Percentiles rank a stretch among this genome's conserved stretches.
phyloP scores from a whole-genome alignment of 2,888 invertebrate genomes.

The Tipula confusa region DNA sequence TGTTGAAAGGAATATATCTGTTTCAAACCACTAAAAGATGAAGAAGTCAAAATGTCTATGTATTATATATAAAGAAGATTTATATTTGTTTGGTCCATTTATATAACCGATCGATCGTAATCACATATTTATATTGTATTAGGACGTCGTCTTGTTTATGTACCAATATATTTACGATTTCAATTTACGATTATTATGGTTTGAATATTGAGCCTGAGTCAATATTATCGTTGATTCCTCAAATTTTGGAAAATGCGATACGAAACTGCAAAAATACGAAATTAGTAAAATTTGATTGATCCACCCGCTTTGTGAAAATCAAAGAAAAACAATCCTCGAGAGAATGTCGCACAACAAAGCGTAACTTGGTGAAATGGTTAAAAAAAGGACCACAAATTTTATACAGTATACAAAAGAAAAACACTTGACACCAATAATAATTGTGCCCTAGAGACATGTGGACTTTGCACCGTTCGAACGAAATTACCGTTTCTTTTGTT shows the following conservation, averaged over 20 bases:
- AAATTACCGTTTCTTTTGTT: not conserved
- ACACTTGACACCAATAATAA: slow-evolving; percentile 12
- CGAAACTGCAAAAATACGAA: not conserved
- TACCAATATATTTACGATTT: too few species aligned
- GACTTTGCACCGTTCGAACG: not conserved
- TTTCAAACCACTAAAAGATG: slow-evolving; percentile 15
- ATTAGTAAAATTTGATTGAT: not conserved
- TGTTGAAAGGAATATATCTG: not conserved
- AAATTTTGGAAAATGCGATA: not conserved
- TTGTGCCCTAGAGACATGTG: not conserved
- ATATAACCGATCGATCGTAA: not conserved
- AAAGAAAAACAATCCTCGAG: not conserved
- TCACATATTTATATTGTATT: not conserved
- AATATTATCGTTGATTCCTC: not conserved
- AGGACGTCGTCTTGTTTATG: not conserved
- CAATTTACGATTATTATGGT: too few species aligned
- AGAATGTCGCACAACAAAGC: not conserved
- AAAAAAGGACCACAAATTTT: not conserved
- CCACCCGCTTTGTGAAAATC: not conserved
- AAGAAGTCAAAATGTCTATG: not conserved
- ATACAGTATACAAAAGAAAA: not conserved
- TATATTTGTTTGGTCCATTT: not conserved
- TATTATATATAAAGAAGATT: not conserved
- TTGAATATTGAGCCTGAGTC: too few species aligned
- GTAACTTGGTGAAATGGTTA: not conserved